Base-by-base conservation (phyloP, 2,888 invertebrate genomes). In the Geotrupes spiniger region DNA sequence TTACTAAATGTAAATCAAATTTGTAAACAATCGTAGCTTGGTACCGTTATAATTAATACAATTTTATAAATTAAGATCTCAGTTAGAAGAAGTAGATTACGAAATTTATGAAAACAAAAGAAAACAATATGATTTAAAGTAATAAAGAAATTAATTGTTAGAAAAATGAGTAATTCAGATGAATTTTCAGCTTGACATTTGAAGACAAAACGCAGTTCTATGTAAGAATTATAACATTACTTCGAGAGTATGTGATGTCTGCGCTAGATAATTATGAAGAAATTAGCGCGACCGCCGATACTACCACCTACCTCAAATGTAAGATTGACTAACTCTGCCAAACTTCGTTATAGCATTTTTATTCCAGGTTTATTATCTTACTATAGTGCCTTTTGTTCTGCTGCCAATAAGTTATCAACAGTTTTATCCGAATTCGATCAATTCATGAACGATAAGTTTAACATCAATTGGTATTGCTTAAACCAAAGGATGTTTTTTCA, bases 391-490 rank as follows among this genome's bases (percentile, higher is more conserved):
- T 73, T 84, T 54, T 78, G 83, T 62, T 70, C 75, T 36, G 83
- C 83, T 39, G 80, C 83, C 17, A 74, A 76, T 54, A 76, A 77
- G 56, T 73, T 83, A 58, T 74, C 80, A 37, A 76, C 79, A 43
- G 74, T 82, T 59, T 74, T 85, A 44, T 74, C 76, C 52, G 79
- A 81, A 49, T 69, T 85, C 63, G 82, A 84, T 66, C 72, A 74
- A 46, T 76, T 79, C 53, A 78, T 83, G 63, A 71, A 83, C 53
- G 77, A 78, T 54, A 78, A 78, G 60, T 83, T 83, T 62, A 78
- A 80, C 59, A 74, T 85, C 37, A 81, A 81, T 4, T 85, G 85
- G 84, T 79, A 81, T 59, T 75, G 81, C 59, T 78, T 84, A 53
- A 83, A 84, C 70, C 82, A 83, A 61, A 81, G 81, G 61, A 74